phyloP scores from a whole-genome alignment of 1,140 invertebrate genomes.

The Hyles vespertilio region DNA sequence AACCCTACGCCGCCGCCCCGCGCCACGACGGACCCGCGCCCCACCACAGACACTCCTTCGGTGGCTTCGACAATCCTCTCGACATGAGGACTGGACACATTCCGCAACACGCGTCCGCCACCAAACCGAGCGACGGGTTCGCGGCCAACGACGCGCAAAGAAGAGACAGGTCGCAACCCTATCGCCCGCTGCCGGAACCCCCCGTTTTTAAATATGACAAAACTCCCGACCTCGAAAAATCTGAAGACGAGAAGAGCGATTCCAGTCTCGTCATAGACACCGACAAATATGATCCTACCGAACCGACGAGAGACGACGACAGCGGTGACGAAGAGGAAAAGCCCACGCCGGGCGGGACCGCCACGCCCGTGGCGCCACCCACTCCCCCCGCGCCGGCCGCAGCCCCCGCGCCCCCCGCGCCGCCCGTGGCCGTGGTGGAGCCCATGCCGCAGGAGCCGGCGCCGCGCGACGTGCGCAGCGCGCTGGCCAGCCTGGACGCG shows the following conservation, averaged over 20 bases:
- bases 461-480: conserved; percentile 16
- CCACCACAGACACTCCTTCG: conserved; percentile 39
- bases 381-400: conserved; percentile 11
- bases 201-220: conserved; percentile 73
- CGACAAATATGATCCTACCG: conserved; percentile 80
- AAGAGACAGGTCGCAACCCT: conserved; percentile 18
- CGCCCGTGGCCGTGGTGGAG: conserved; percentile 11
- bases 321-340: conserved; percentile 41
- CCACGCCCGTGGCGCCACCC: background rate
- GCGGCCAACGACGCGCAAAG: conserved; percentile 1
- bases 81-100: conserved; percentile 50
- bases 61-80: conserved; percentile 53
- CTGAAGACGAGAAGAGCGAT: conserved; percentile 79
- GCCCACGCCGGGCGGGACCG: conserved; percentile 5
- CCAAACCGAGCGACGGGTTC: background rate
- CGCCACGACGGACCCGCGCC: conserved; percentile 14
- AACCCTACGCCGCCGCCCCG: conserved; percentile 35
- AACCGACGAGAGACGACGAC: conserved; percentile 77
- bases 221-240: conserved; percentile 51
- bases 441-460: background rate
- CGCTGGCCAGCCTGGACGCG: conserved; percentile 38
- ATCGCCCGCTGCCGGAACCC: conserved; percentile 73
- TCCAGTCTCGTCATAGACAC: conserved; percentile 81
- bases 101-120: conserved; percentile 1
- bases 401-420: conserved; percentile 7